Base-by-base conservation (phyloP, 2,797 vertebrate genomes). In the Lagocephalus sceleratus region DNA sequence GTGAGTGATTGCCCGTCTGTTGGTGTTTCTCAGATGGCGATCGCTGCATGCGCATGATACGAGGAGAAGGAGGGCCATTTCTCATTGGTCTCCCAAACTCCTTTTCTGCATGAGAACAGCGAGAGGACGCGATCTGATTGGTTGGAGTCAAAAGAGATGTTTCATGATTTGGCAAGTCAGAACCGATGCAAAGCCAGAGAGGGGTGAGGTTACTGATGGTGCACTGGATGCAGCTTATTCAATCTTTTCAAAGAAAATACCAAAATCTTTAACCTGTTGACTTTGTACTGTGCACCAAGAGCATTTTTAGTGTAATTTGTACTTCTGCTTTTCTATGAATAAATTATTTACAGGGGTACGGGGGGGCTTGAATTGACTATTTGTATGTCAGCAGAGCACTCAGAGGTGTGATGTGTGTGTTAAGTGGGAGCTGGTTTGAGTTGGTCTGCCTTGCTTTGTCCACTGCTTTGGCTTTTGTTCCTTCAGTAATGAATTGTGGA, bases 401-500 rank as follows among this genome's bases (percentile, higher is more conserved):
- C 63, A 50, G 81, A 83, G 80, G 86, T 89, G 85, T 90, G 87
- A 88, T 85, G 79, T 87, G 85, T 82, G 80, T 86, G 84, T 85
- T 82, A 84, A 87, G 85, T 86, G 80, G 77, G 73, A 85, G 83
- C 81, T 83, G 75, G 81, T 85, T 83, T 78, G 75, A 84, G 83
- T 88, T 83, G 81, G 76, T 84, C 75, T 83, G 81, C 73, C 52
- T 64, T 57, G 82, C 88, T 90, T 90, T 89, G 84, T 90, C 83
- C 79, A 48, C 12, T 66, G 66, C 79, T 83, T 86, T 84, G 83
- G 81, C 83, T 83, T 89, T 87, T 85, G 87, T 88, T 90, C 82
- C 75, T 81, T 65, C 60, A 52, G 82, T 88, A 88, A 89, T 88
- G 83, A 89, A 90, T 85, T 85, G 83, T 84, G 82, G 85, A 87